Base-by-base conservation (phyloP, 2,797 vertebrate species). In the Odontamblyopus lacepedii region DNA sequence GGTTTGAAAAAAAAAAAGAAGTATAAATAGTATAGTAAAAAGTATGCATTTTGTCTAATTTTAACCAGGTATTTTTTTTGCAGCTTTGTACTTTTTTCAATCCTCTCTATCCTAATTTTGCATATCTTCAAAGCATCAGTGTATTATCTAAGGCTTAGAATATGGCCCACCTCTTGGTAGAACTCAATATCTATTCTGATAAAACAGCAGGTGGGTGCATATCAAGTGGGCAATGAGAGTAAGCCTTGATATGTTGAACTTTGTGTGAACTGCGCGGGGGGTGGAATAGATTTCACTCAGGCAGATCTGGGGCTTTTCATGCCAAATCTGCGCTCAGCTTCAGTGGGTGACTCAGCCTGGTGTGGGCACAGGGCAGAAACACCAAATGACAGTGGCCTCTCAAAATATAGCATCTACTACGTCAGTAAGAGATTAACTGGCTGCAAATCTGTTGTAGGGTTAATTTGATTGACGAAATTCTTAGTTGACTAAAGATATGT, bases 161-260 rank as follows among this genome's bases (percentile, higher is more conserved):
- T 4, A 27, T 27, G 56, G 26, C 23, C 26, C 56, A 27, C 13
- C 9, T 27, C 23, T 57, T 5, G 26, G 5, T 19, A 6, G 15
- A 61, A 61, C 29, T 61, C 59, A 30, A 3, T 61, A 59, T 32
- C 59, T 32, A 32, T 61, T 63, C 26, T 23, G 11, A 3, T 26
- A 11, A 27, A 66, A 13, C 19, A 44, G n/a, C 35, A 5, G 35
- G 57, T 23, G 26, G 35, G 30, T 23, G 63, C 63, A 50, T 67
- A 53, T 53, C 15, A 51, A 67, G 29, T n/a, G 66, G n/a, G 50
- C 27, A 32, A 5, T 19, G 23, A 55, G 66, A 13, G 50, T n/a
- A 23, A 55, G 27, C 50, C 29, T 18, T n/a, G 51, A 55, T 32
- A 32, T 18, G 65, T 11, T 67, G 66, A 67, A 67, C 66, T 67